Percentiles rank a stretch among this genome's conserved stretches.
Conservation (phyloP, 2,888 invertebrate genomes). For the Chironomus tentans region DNA sequence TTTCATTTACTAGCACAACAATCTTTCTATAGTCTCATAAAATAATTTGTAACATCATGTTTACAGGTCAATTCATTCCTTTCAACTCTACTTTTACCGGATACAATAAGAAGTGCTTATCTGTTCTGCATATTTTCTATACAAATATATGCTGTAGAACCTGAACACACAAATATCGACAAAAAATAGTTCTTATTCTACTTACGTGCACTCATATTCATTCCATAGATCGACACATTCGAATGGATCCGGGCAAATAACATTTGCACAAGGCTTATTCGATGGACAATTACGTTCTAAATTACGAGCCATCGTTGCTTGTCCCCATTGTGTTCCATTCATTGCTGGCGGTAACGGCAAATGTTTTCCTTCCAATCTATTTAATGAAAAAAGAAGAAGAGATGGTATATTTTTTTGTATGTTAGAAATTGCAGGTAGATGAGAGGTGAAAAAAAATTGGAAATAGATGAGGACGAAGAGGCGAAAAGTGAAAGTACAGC, state of each 20-base stretch:
- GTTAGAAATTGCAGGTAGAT: not conserved
- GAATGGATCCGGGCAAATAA: slow-evolving; percentile 87
- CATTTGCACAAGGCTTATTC: slow-evolving; percentile 89
- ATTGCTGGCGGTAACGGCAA: slow-evolving; percentile 88
- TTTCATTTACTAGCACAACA: not conserved
- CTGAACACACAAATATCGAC: no score
- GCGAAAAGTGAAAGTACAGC: no score
- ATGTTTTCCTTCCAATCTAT: slow-evolving; percentile 84
- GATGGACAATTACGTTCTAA: slow-evolving; percentile 88
- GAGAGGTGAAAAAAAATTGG: no score
- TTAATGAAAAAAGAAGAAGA: no score
- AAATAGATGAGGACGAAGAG: no score
- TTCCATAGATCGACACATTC: slow-evolving; percentile 97
- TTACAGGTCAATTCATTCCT: no score
- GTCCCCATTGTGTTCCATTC: slow-evolving; percentile 94
- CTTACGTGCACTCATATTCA: slow-evolving; percentile 97
- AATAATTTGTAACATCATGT: no score
- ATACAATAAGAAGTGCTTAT: not conserved
- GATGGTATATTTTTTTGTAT: not conserved
- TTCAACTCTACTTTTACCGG: no score
- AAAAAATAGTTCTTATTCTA: slow-evolving; percentile 33
- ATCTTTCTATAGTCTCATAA: not conserved
- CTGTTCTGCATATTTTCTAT: no score
- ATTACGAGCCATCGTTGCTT: slow-evolving; percentile 88
- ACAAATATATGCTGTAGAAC: no score